A percentile compares a stretch with the other conserved stretches of the same genome.
Conservation (phyloP, 64 coral and sea anemone species). For the Actinia tenebrosa region DNA sequence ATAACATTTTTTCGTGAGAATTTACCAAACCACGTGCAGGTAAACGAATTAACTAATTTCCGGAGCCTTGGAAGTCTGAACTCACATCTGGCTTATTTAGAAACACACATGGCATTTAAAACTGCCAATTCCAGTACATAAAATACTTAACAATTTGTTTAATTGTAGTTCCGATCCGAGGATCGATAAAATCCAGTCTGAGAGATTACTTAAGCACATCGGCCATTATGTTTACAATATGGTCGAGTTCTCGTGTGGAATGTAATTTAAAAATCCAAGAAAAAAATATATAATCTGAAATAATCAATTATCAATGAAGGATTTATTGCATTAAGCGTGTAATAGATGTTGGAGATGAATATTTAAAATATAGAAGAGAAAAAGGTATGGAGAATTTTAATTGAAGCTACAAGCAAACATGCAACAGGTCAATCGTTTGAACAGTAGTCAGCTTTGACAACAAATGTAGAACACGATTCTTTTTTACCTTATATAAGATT, state of each 20-base stretch:
- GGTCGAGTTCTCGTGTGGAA: not conserved
- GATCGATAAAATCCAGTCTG: not conserved
- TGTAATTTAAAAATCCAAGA: not conserved
- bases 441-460: not conserved
- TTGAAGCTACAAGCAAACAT: not conserved
- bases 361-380: not conserved
- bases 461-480: not conserved
- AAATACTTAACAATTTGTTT: slow-evolving; percentile 32
- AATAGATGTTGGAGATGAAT: not conserved
- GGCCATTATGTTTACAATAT: not conserved
- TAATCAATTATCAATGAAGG: not conserved
- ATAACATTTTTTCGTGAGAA: slow-evolving; percentile 17
- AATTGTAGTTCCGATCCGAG: slow-evolving; percentile 17
- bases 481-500: slow-evolving; percentile 46
- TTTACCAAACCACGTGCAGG: not conserved
- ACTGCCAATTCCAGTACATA: slow-evolving; percentile 55
- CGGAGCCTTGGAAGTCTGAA: slow-evolving; percentile 4
- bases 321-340: not conserved
- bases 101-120: slow-evolving; percentile 58
- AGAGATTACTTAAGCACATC: not conserved
- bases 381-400: not conserved
- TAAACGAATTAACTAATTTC: slow-evolving; percentile 29
- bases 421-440: slow-evolving; percentile 7
- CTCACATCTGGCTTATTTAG: slow-evolving; percentile 53
- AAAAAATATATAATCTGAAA: not conserved